Evolutionary conservation across 2,888 invertebrate genomes (phyloP), one percentile per base, ranked within the genome.

Genomic region (Eupeodes luniger): DNA sequence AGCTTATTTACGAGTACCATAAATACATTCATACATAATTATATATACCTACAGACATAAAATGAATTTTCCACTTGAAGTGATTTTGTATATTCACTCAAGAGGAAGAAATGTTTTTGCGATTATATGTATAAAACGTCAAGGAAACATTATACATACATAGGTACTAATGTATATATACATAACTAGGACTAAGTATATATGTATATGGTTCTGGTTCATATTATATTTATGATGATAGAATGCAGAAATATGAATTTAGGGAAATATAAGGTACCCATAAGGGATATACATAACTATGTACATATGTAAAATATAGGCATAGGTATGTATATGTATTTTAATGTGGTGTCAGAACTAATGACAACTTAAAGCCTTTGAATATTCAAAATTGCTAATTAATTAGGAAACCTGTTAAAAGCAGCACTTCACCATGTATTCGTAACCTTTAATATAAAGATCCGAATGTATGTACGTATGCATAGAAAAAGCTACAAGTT

Each of bases 21-120:
- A 86, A 57, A 82, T 78, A 79, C 27, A 49, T 9, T 4, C 6
- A 40, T 9, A 40, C 40, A 40, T 9, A 5, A 5, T 40, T 40
- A 7, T 40, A 40, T 40, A 40, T 40, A 27, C 27, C 27, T 3
- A 3, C 4, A 9, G 64, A 81, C 59, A 86, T 78, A 82, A 47
- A 86, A 82, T 82, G 82, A 82, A 82, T 79, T 86, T 86, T 86
- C 82, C 79, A 86, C 82, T 82, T 64, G 82, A 86, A 76, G 75
- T 76, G 75, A 86, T 86, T 75, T 70, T 57, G 51, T 70, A 79
- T 79, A 79, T 79, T 86, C 70, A 57, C 70, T 75, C 86, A 75
- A 61, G 86, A 47, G 82, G 59, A 82, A 86, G 82, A 72, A 81
- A 82, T 81, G 62, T 72, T 75, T 27, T 85, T 85, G 77, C 66